Evolutionary conservation across 2,888 invertebrate genomes (phyloP).

Genomic region (Agrotis clavis): DNA sequence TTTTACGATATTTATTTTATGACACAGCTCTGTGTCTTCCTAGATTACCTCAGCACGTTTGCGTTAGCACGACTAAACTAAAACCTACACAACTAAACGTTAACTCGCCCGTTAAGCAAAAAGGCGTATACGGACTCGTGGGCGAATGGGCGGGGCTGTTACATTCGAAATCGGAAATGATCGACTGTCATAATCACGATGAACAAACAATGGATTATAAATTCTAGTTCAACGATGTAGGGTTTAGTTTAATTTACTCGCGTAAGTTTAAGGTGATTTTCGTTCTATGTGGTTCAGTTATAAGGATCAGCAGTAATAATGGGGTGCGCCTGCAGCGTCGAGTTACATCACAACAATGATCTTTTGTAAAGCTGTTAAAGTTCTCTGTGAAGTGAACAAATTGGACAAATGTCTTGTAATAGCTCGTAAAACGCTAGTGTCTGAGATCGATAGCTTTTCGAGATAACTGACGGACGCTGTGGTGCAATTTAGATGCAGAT

Average conservation of each 20-base stretch:
- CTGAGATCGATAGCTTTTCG: conserved; percentile 25
- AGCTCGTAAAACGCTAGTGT: conserved; percentile 43
- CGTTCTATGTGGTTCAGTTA: conserved; percentile 62
- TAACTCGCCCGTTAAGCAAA: conserved; percentile 49
- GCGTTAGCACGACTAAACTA: conserved; percentile 47
- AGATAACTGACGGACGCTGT: conserved; percentile 14
- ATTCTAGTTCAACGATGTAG: conserved; percentile 38
- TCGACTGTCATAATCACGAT: conserved; percentile 74
- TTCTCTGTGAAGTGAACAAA: conserved; percentile 28
- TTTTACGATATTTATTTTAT: conserved; percentile 27
- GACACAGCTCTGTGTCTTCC: conserved; percentile 11
- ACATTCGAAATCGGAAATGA: conserved; percentile 77
- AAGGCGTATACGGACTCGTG: conserved; percentile 70
- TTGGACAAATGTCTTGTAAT: conserved; percentile 44
- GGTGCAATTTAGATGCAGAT: conserved; percentile 9
- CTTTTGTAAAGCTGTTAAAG: conserved; percentile 59
- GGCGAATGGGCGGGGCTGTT: conserved; percentile 71
- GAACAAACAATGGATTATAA: conserved; percentile 36
- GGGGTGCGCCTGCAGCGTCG: conserved; percentile 66
- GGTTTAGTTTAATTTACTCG: conserved; percentile 54
- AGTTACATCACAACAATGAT: conserved; percentile 66
- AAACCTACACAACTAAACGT: conserved; percentile 41
- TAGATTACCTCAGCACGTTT: conserved; percentile 29
- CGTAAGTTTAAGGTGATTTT: conserved; percentile 46
- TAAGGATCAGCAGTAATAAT: conserved; percentile 82